Evolutionary conservation across 2,113 vertebrate genomes (phyloP).

Genomic region (Cynocephalus volans): DNA sequence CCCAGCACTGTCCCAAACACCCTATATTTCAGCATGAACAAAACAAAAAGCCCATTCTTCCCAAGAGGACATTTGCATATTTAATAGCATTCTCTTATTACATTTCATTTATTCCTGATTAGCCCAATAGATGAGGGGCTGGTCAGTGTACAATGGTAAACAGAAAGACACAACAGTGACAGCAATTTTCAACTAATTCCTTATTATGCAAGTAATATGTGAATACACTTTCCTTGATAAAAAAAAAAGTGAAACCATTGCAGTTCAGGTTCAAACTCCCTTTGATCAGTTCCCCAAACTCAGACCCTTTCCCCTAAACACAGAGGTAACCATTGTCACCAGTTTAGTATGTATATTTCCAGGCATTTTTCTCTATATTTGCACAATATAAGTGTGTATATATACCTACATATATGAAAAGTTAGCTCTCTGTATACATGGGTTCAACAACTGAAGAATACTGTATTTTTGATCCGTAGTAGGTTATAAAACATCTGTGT

Average conservation of each 20-base stretch:
- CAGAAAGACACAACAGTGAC: background rate
- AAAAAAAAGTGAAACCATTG: background rate
- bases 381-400: background rate
- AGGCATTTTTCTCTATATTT: background rate
- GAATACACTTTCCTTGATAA: background rate
- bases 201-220: background rate
- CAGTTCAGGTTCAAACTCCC: constrained; percentile 6
- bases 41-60: background rate
- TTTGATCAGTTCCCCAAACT: background rate
- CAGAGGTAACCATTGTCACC: background rate
- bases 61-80: background rate
- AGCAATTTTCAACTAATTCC: background rate
- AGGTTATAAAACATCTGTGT: no score
- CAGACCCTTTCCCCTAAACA: background rate
- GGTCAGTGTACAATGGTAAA: background rate
- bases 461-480: no score
- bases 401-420: background rate
- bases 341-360: background rate
- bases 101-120: background rate
- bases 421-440: no score
- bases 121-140: background rate
- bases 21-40: no score
- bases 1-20: background rate
- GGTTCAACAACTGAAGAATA: no score
- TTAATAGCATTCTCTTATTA: background rate